These are phyloP conservation scores for Trachops cirrhosus DNA, from an alignment of 2,797 vertebrate genomes.

Conservation along the genomic window DNA sequence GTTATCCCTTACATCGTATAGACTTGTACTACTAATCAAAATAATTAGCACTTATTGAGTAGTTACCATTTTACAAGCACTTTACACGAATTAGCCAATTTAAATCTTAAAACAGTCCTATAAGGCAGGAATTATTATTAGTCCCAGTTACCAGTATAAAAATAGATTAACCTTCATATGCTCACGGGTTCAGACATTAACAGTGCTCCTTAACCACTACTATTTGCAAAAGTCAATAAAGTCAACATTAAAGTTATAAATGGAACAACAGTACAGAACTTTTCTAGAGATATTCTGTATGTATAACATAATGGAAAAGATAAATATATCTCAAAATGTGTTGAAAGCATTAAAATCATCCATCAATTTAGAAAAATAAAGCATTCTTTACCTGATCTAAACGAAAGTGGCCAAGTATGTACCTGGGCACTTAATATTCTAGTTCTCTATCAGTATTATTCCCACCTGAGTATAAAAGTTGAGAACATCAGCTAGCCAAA, in stretches of 20 bases:
- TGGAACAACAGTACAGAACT: background rate
- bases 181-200: background rate
- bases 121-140: background rate
- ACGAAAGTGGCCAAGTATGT: background rate
- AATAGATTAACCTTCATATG: background rate
- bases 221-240: constrained; percentile 33
- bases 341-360: constrained; percentile 10
- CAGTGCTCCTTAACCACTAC: background rate
- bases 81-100: background rate
- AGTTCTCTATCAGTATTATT: background rate
- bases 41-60: background rate
- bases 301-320: background rate
- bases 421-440: background rate
- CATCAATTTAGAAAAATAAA: background rate
- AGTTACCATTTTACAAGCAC: background rate
- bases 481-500: background rate
- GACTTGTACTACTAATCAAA: background rate
- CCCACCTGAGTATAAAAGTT: background rate
- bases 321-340: background rate
- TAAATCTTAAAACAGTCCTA: background rate
- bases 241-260: constrained; percentile 31
- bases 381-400: background rate
- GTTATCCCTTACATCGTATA: constrained; percentile 22
- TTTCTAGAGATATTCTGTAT: background rate
- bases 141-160: background rate